phyloP scores from a whole-genome alignment of 2,888 invertebrate genomes.

The Dexiosoma caninum region DNA sequence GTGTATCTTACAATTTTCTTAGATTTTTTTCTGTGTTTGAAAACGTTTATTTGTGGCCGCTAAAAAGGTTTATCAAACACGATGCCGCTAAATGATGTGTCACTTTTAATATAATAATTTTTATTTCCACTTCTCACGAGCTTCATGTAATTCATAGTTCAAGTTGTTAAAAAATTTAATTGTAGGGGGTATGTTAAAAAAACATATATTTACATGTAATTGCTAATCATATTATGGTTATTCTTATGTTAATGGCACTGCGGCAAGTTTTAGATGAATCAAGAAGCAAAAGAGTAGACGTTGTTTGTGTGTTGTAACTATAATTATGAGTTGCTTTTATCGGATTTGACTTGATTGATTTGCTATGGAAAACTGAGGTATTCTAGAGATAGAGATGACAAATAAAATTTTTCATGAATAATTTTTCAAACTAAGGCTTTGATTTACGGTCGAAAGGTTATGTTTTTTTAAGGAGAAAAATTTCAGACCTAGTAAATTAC shows the following conservation, averaged over 20 bases:
- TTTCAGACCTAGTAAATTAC: no score
- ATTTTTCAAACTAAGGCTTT: no score
- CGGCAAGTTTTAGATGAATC: neutral
- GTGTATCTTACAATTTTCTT: neutral
- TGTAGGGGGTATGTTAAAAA: conserved; percentile 33
- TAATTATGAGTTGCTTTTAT: neutral
- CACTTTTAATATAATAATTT: conserved; percentile 63
- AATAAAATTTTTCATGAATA: no score
- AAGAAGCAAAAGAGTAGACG: neutral
- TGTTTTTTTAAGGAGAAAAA: no score
- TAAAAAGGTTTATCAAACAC: conserved; percentile 53
- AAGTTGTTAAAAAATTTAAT: conserved; percentile 46
- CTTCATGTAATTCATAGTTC: conserved; percentile 45
- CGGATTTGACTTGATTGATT: neutral
- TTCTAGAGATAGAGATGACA: no score
- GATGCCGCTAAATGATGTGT: conserved; percentile 61
- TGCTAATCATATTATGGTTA: neutral
- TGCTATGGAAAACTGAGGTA: no score
- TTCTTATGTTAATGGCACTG: neutral
- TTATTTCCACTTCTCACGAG: conserved; percentile 39
- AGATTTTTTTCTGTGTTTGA: conserved; percentile 13
- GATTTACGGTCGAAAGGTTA: no score
- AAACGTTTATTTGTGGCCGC: conserved; percentile 38
- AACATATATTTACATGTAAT: no score
- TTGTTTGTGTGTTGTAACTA: neutral